phyloP scores from a whole-genome alignment of 2,888 invertebrate species.

The Cheilosia soror region DNA sequence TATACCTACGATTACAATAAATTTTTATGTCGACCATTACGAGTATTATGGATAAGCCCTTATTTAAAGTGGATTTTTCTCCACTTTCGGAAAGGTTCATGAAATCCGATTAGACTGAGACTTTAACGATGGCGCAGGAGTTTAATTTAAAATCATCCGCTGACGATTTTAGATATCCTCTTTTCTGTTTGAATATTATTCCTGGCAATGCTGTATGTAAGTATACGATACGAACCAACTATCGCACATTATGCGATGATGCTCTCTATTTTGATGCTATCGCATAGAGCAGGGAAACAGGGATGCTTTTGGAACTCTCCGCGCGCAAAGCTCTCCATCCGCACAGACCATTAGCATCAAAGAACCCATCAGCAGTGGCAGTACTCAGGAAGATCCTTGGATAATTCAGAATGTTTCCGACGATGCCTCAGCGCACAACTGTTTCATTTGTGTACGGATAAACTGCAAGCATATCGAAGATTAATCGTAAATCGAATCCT shows the following conservation, averaged over 20 bases:
- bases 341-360: conserved; percentile 38
- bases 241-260: conserved; percentile 35
- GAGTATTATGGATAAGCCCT: too few species aligned
- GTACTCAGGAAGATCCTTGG: conserved; percentile 62
- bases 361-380: conserved; percentile 37
- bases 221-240: conserved; percentile 15
- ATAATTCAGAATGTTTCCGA: conserved; percentile 60
- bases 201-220: conserved; percentile 28
- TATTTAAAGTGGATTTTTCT: too few species aligned
- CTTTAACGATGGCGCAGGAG: too few species aligned
- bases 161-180: neutral
- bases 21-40: too few species aligned
- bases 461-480: conserved; percentile 30
- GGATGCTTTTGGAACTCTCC: conserved; percentile 70
- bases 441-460: conserved; percentile 25
- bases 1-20: too few species aligned
- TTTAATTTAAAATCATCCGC: neutral
- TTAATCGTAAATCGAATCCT: conserved; percentile 35
- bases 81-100: too few species aligned
- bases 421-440: conserved; percentile 50
- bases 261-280: conserved; percentile 60
- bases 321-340: conserved; percentile 18
- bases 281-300: conserved; percentile 11
- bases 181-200: neutral
- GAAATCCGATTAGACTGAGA: too few species aligned